Evolutionary conservation across 2,113 vertebrate species (phyloP), one percentile per base, ranked within the genome.

Genomic region (Phainopepla nitens): DNA sequence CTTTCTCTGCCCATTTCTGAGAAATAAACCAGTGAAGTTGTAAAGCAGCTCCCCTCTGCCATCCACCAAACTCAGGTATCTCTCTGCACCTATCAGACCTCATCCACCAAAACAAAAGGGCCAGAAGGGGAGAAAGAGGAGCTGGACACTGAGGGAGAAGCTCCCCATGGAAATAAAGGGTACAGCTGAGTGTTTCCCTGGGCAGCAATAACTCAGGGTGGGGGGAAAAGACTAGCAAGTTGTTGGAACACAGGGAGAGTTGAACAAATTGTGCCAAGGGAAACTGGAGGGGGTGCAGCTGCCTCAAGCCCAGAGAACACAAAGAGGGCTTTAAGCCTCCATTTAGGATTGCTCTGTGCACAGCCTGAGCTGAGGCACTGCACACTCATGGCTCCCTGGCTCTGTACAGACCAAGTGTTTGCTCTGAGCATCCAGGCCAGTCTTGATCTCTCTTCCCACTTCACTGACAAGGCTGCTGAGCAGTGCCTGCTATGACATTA

Each of bases 301-400:
- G 4, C 19, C 28, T 45, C 60, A 35, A 9, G 11, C 2, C 0
- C 1, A 66, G 60, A 1, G 33, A 82, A 49, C 49, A 47, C 49
- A 72, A 66, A 49, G 42, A 25, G 14, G 10, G 21, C 31, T 86
- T 77, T 28, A 13, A 83, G 23, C 7, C 22, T 39, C 39, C 9
- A 20, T 20, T 33, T 39, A 41, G 2, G 29, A 51, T 9, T 33
- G 11, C 31, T 72, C 21, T 23, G 13, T 28, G 44, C 6, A 2
- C 56, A 80, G 49, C 57, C 70, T 41, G 60, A 33, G 79, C 86
- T 11, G 27, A 60, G 71, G 49, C 12, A 14, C 58, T 36, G 53
- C 45, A 49, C 68, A 2, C 54, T 27, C 0, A 0, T 8, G 60
- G 27, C 16, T 60, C 36, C 36, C 42, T 1, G 7, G 3, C 58